phyloP scores from a whole-genome alignment of 2,797 vertebrate genomes.

The Neosilurus mollespiculum region DNA sequence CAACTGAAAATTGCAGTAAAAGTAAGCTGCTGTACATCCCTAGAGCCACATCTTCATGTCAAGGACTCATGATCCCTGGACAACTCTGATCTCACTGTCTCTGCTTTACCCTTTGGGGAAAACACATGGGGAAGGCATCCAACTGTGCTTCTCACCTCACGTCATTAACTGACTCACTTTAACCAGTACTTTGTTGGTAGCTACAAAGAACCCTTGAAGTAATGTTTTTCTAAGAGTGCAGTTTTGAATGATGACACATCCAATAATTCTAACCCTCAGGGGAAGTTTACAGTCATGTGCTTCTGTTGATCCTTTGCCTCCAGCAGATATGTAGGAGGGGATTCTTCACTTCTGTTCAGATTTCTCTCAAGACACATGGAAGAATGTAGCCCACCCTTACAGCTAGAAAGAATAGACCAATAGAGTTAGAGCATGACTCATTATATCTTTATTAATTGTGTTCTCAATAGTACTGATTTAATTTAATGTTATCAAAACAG shows the following conservation, averaged over 20 bases:
- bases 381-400: not conserved
- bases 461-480: not conserved
- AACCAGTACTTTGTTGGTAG: not conserved
- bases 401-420: not conserved
- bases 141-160: not conserved
- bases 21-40: not conserved
- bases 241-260: not conserved
- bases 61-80: not conserved
- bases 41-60: not conserved
- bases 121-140: not conserved
- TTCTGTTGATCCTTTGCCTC: not conserved
- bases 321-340: not conserved
- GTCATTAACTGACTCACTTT: not conserved
- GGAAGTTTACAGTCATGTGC: not conserved
- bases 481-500: not conserved
- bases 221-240: constrained; percentile 3
- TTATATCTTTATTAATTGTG: not conserved
- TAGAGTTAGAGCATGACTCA: not conserved
- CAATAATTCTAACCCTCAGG: not conserved
- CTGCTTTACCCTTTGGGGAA: not conserved
- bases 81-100: not conserved
- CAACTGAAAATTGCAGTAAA: not conserved
- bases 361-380: not conserved
- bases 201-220: not conserved
- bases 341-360: not conserved